Conservation (phyloP, 1,140 invertebrate species). For the Caligus rogercresseyi region DNA sequence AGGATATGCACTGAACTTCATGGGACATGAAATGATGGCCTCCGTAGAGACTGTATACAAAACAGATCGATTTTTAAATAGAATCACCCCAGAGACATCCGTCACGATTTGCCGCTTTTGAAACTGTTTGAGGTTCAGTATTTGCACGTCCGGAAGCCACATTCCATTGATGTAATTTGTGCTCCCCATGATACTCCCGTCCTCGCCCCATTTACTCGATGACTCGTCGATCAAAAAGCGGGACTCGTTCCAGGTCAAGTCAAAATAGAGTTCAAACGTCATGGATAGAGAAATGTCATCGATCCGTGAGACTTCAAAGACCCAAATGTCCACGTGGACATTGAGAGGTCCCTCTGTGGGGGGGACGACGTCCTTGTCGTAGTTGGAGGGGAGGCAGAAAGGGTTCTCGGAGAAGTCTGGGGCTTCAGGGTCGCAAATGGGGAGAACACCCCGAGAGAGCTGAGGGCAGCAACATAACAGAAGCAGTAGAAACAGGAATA, state of each 20-base stretch:
- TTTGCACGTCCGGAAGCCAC: constrained; percentile 19
- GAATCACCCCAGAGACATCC: constrained; percentile 18
- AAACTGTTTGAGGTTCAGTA: constrained; percentile 18
- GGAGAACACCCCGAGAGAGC: not conserved
- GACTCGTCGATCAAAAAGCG: constrained; percentile 12
- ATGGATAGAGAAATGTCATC: constrained; percentile 19
- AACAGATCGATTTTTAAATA: constrained; percentile 19
- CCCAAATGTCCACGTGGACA: constrained; percentile 14
- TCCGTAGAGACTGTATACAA: constrained; percentile 19
- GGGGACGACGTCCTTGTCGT: constrained; percentile 16
- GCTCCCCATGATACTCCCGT: constrained; percentile 15
- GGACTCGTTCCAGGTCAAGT: constrained; percentile 19
- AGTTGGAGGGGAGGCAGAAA: constrained; percentile 11
- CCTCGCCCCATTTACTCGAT: constrained; percentile 9
- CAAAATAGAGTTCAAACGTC: constrained; percentile 20
- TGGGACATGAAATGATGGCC: constrained; percentile 17
- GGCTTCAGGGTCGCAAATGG: not conserved
- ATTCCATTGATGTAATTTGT: constrained; percentile 18
- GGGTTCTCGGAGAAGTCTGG: constrained; percentile 5
- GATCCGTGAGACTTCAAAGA: constrained; percentile 11
- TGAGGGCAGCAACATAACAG: not conserved
- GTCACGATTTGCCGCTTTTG: constrained; percentile 19
- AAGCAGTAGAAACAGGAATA: no score
- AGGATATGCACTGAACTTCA: constrained; percentile 21
- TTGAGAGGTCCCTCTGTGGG: constrained; percentile 12